Conservation (phyloP, 1,140 invertebrate species). For the Brachionus plicatilis region DNA sequence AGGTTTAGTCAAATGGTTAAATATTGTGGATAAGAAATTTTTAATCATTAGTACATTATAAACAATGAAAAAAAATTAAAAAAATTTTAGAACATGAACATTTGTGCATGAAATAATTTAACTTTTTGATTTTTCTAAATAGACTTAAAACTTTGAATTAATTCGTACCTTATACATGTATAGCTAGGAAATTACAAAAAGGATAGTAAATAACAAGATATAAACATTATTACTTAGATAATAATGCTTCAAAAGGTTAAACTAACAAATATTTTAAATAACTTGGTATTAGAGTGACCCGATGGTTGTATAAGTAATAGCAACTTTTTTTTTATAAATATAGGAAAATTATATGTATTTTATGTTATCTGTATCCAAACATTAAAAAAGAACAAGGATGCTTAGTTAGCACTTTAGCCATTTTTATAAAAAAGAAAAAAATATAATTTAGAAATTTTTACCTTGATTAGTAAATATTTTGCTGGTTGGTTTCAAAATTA, state of each 20-base stretch:
- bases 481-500: not conserved
- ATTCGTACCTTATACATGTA: not conserved
- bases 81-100: not conserved
- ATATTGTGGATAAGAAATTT: not conserved
- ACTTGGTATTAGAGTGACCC: not conserved
- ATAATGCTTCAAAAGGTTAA: not conserved
- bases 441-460: not conserved
- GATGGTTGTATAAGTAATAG: not conserved
- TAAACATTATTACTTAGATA: not conserved
- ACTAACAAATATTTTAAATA: not conserved
- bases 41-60: not conserved
- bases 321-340: not conserved
- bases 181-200: not conserved
- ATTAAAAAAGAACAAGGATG: not conserved
- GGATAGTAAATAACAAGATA: not conserved
- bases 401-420: not conserved
- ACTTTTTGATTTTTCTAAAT: not conserved
- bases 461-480: not conserved
- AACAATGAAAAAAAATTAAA: not conserved
- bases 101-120: not conserved
- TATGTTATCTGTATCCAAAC: not conserved
- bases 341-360: not conserved
- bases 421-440: not conserved
- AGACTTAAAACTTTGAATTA: not conserved
- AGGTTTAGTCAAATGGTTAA: not conserved